phyloP scores from a whole-genome alignment of 2,797 vertebrate genomes.

The Pygocentrus nattereri region DNA sequence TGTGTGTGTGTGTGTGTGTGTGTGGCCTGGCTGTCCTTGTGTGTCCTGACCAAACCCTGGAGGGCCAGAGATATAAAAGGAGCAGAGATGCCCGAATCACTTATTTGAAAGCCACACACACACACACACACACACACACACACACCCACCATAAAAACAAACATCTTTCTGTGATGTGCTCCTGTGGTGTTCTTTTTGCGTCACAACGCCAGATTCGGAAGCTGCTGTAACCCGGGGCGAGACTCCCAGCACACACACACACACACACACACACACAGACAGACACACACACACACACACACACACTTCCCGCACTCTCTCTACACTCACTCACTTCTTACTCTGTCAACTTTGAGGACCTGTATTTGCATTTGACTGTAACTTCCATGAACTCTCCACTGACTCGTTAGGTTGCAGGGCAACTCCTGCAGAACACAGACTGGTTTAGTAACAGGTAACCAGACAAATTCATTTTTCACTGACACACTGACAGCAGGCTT shows the following conservation, averaged over 20 bases:
- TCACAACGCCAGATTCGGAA: slow-evolving; percentile 28
- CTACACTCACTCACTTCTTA: not conserved
- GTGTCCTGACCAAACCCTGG: slow-evolving; percentile 55
- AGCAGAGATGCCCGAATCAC: slow-evolving; percentile 40
- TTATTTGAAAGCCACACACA: slow-evolving; percentile 13
- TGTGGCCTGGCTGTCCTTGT: slow-evolving; percentile 48
- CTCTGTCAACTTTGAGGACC: not conserved
- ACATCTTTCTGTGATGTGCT: not conserved
- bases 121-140: slow-evolving; percentile 34
- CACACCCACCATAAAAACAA: not conserved
- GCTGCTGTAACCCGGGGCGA: slow-evolving; percentile 26
- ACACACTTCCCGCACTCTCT: not conserved
- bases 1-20: slow-evolving; percentile 23
- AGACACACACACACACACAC: slow-evolving; percentile 29
- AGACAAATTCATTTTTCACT: not conserved
- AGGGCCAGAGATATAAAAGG: slow-evolving; percentile 58
- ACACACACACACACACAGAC: slow-evolving; percentile 31
- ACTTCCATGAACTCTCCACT: slow-evolving; percentile 13
- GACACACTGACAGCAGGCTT: not conserved
- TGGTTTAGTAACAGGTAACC: not conserved
- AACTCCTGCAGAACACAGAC: not conserved
- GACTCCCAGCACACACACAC: slow-evolving; percentile 24
- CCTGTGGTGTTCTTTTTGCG: slow-evolving; percentile 36
- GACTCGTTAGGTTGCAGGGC: slow-evolving; percentile 7
- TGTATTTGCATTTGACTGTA: slow-evolving; percentile 12